Conservation (phyloP, 2,888 invertebrate genomes). For the Chrysolina oricalcia region DNA sequence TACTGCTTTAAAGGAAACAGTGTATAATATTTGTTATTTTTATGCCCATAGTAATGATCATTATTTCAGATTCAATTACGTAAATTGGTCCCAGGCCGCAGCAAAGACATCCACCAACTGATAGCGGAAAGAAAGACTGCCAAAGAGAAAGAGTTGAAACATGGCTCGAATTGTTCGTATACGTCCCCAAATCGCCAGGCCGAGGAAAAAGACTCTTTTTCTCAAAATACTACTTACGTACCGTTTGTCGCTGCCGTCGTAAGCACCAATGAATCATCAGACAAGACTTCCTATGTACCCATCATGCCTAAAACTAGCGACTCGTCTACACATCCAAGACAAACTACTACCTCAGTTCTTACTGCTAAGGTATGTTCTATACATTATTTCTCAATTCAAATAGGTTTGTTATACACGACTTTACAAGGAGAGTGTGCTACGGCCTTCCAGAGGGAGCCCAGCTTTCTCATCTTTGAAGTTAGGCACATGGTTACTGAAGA, state of each 20-base stretch:
- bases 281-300: constrained; percentile 54
- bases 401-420: too few species aligned
- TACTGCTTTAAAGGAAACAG: too few species aligned
- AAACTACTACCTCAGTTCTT: constrained; percentile 55
- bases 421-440: too few species aligned
- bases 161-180: constrained; percentile 55
- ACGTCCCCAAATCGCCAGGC: constrained; percentile 57
- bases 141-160: constrained; percentile 62
- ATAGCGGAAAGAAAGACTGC: constrained; percentile 65
- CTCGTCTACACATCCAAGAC: constrained; percentile 47
- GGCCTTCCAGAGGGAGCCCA: too few species aligned
- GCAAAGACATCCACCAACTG: constrained; percentile 65
- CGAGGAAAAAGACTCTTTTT: constrained; percentile 58
- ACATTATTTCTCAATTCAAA: too few species aligned
- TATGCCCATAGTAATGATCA: too few species aligned
- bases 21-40: too few species aligned
- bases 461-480: too few species aligned
- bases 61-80: constrained; percentile 63
- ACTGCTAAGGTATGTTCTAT: constrained; percentile 51
- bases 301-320: constrained; percentile 51
- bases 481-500: too few species aligned
- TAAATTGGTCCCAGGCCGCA: constrained; percentile 64
- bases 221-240: constrained; percentile 60
- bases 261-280: constrained; percentile 54
- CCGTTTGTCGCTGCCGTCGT: constrained; percentile 57